These are phyloP conservation scores for Rhyzopertha dominica DNA, from an alignment of 1,140 invertebrate genomes.

Conservation along the genomic window DNA sequence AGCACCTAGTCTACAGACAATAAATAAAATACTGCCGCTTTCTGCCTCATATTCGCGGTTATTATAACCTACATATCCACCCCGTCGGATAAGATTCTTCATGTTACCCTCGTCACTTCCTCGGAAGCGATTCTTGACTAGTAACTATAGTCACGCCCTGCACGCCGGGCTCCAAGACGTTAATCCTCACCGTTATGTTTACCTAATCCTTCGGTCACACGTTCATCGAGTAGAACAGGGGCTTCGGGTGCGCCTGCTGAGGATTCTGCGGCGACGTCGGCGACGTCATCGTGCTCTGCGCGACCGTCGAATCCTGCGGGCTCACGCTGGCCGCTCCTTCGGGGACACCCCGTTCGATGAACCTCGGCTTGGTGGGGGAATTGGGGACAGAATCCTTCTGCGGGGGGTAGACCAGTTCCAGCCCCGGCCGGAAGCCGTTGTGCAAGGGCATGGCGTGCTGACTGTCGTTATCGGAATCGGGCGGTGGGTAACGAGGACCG, in stretches of 20 bases:
- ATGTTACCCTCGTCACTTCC: too few species aligned
- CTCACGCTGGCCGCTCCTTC: slow-evolving; percentile 58
- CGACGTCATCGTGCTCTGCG: slow-evolving; percentile 46
- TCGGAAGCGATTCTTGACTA: too few species aligned
- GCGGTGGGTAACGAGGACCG: slow-evolving; percentile 28
- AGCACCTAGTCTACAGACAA: slow-evolving; percentile 2
- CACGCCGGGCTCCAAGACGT: slow-evolving; percentile 2
- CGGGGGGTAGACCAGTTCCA: slow-evolving; percentile 36
- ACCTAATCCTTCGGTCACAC: slow-evolving; percentile 55
- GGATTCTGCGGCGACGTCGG: slow-evolving; percentile 44
- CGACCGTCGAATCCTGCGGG: slow-evolving; percentile 47
- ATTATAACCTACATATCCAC: slow-evolving; percentile 39
- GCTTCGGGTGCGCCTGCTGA: slow-evolving; percentile 40
- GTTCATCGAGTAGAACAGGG: slow-evolving; percentile 57
- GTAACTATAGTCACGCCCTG: too few species aligned
- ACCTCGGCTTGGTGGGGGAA: slow-evolving; percentile 44
- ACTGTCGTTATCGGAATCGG: slow-evolving; percentile 28
- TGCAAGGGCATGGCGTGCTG: slow-evolving; percentile 34
- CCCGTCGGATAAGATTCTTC: too few species aligned
- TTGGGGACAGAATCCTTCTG: slow-evolving; percentile 45
- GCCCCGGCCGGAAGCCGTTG: slow-evolving; percentile 43
- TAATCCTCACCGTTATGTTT: slow-evolving; percentile 32
- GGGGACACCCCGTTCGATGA: slow-evolving; percentile 57
- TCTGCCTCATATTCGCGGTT: slow-evolving; percentile 29
- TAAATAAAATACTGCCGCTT: slow-evolving; percentile 20